These are phyloP conservation scores for Aspidoscelis tigris DNA, from an alignment of 2,113 vertebrate genomes.

Conservation along the genomic window DNA sequence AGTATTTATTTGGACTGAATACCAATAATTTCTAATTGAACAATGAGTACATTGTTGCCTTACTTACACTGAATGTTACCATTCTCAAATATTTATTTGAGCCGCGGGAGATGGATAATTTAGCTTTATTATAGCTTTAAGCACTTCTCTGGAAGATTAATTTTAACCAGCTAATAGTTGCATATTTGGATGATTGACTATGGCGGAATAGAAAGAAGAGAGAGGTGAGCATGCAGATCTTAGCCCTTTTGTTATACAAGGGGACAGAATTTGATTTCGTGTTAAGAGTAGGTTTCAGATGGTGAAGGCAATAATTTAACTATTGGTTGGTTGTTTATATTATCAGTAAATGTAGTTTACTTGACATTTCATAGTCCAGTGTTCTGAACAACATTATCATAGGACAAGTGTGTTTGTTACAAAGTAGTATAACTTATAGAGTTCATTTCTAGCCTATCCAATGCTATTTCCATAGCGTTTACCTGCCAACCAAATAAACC, in stretches of 20 bases:
- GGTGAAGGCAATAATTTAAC: neutral
- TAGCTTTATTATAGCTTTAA: neutral
- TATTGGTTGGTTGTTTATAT: neutral
- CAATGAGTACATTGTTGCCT: neutral
- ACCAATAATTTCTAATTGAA: constrained; percentile 30
- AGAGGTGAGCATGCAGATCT: neutral
- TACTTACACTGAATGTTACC: neutral
- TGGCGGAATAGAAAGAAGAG: neutral
- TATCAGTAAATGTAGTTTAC: neutral
- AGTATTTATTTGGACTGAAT: constrained; percentile 22
- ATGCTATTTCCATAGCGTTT: neutral
- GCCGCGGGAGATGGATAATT: neutral
- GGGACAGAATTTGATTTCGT: no score
- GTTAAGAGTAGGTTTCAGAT: neutral
- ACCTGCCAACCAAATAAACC: neutral
- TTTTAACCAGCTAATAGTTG: neutral
- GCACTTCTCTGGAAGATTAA: neutral
- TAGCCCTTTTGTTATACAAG: no score
- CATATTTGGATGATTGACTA: neutral
- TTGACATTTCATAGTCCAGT: neutral
- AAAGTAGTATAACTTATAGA: neutral
- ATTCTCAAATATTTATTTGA: neutral
- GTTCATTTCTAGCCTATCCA: neutral
- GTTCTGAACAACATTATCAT: neutral
- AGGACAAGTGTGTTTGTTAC: neutral